phyloP scores from a whole-genome alignment of 2,888 invertebrate genomes.

The Aphodius granarius region DNA sequence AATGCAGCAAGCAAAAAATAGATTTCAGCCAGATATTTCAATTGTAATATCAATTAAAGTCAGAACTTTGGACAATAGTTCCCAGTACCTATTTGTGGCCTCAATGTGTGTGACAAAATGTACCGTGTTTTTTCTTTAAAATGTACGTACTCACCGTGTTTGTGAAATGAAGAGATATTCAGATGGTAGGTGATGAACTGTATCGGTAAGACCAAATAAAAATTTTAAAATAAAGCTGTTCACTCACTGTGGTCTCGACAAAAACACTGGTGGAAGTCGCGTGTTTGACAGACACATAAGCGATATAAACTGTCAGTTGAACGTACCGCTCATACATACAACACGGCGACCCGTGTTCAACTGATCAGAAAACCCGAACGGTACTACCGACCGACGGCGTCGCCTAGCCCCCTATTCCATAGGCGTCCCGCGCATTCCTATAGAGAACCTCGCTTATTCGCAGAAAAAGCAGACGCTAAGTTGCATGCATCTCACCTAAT shows the following conservation, averaged over 20 bases:
- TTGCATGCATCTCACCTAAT: slow-evolving; percentile 40
- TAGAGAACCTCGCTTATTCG: not conserved
- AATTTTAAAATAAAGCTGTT: not conserved
- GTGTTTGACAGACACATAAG: not conserved
- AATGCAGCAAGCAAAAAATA: too few species aligned
- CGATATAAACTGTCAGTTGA: not conserved
- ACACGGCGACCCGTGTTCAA: not conserved
- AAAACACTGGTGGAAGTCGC: not conserved
- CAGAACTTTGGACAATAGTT: too few species aligned
- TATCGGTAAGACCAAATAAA: not conserved
- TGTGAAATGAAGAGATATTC: too few species aligned
- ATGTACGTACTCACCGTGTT: too few species aligned
- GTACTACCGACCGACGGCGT: not conserved
- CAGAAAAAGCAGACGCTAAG: slow-evolving; percentile 35
- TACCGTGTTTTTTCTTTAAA: too few species aligned
- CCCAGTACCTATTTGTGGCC: too few species aligned
- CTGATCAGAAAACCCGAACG: not conserved
- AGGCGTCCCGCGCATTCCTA: not conserved
- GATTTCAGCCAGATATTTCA: too few species aligned
- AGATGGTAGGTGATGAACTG: too few species aligned
- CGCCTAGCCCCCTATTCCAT: not conserved
- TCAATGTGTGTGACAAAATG: too few species aligned
- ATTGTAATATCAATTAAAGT: too few species aligned
- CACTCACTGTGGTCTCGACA: not conserved
- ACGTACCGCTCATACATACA: not conserved